Conservation (phyloP, 2,888 invertebrate species). For the Melieria crassipennis region DNA sequence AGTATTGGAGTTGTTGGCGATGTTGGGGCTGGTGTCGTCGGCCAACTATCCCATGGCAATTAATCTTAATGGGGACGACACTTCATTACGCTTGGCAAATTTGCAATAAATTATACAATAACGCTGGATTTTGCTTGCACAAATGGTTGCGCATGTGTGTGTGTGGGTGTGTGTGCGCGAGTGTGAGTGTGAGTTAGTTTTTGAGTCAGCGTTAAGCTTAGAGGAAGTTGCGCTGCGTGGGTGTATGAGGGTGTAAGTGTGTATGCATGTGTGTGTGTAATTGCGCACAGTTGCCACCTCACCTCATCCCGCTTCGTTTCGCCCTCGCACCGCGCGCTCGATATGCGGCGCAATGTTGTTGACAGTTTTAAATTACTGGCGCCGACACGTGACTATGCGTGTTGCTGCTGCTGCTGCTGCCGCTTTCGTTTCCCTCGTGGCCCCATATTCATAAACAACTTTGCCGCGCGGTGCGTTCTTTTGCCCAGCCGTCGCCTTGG, state of each 20-base stretch:
- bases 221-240: conserved; percentile 1
- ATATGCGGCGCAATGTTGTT: conserved; percentile 45
- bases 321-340: not conserved
- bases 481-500: not conserved
- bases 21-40: conserved; percentile 1
- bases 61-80: conserved; percentile 37
- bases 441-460: too few relatives aligned
- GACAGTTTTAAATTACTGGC: conserved; percentile 58
- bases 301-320: not conserved
- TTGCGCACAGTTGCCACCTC: not conserved
- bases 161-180: not conserved
- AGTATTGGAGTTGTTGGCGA: too few relatives aligned
- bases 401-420: not conserved
- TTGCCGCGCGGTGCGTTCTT: not conserved
- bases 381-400: conserved; percentile 35
- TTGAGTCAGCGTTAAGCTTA: too few relatives aligned
- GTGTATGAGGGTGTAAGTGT: not conserved
- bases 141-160: not conserved
- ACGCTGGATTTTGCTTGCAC: conserved; percentile 5
- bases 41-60: conserved; percentile 30
- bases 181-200: not conserved
- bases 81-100: conserved; percentile 36
- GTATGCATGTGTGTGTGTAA: not conserved
- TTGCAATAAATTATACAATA: conserved; percentile 35
- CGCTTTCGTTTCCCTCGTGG: not conserved